Evolutionary conservation across 2,888 invertebrate species (phyloP), one percentile per base, ranked within the genome.

Genomic region (Calephelis perditalis): DNA sequence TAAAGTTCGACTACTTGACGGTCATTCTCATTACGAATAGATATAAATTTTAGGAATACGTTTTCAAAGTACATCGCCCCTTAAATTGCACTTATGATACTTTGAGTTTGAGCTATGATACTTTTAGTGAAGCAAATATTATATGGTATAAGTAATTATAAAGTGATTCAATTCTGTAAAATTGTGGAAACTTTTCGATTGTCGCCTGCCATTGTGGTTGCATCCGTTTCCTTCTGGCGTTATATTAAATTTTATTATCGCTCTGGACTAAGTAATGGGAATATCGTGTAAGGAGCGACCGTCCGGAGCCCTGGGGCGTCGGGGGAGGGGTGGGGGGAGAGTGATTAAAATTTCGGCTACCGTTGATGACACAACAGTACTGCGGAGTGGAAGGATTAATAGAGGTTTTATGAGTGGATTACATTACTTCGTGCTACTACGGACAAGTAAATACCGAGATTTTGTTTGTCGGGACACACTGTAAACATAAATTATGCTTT

Each of bases 231-330:
- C 82, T 86, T 77, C 73, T 73, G 75, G 81, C 81, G 81, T 89
- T 88, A 86, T 90, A 90, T 91, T 88, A 91, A 91, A 91, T 91
- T 91, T 91, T 91, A 91, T 91, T 91, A 90, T 89, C 79, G 81
- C 82, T 80, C 82, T 83, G 89, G 89, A 90, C 91, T 89, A 89
- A 91, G 89, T 91, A 91, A 91, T 91, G 91, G 87, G 90, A 91
- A 91, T 91, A 87, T 88, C 90, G 89, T 91, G 91, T 91, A 91
- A 91, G 91, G 87, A 88, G 85, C 83, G 86, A 77, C 80, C 82
- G 84, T 81, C 82, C 83, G 79, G 75, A 75, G 80, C 84, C 84
- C 79, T 77, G 73, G 76, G 86, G 82, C 79, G 78, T 72, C 68
- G 70, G 75, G 68, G 68, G 68, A 62, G 68, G 64, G 68, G 63